Evolutionary conservation across 2,797 vertebrate species (phyloP).

Genomic region (Scolopax rusticola): DNA sequence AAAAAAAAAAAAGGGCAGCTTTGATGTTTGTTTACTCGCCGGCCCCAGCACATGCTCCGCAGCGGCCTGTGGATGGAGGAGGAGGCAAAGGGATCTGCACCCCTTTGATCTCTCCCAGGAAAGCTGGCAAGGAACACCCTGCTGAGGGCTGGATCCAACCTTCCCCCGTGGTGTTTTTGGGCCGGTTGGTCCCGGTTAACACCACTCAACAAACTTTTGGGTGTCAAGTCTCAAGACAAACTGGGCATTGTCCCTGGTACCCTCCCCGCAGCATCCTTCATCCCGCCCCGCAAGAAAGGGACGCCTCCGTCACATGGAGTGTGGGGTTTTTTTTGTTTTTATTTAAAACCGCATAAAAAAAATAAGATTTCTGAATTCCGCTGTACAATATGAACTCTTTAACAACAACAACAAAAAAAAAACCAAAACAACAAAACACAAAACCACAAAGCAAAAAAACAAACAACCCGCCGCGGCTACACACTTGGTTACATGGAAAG

Average conservation of each 20-base stretch:
- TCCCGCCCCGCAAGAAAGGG: not conserved
- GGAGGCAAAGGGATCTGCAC: not conserved
- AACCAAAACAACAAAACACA: no score
- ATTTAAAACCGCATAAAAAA: conserved; percentile 85
- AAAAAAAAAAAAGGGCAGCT: not conserved
- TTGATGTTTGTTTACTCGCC: conserved; percentile 58
- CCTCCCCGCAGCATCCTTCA: not conserved
- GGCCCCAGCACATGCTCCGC: conserved; percentile 24
- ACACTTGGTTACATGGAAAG: conserved; percentile 71
- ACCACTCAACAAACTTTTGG: fast-evolving
- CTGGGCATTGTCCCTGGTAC: fast-evolving
- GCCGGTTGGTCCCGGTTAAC: not conserved
- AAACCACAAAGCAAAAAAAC: no score
- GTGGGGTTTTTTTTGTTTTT: conserved; percentile 65
- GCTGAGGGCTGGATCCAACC: not conserved
- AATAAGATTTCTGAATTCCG: conserved; percentile 83
- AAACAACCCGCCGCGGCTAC: conserved; percentile 60
- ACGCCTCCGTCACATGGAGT: conserved; percentile 57
- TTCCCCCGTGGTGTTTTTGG: not conserved
- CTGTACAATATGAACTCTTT: conserved; percentile 83
- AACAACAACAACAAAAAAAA: conserved; percentile 24
- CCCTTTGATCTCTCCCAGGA: conserved; percentile 30
- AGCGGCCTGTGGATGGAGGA: not conserved
- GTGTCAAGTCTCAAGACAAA: not conserved
- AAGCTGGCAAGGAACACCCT: not conserved